Conservation (phyloP, 2,113 vertebrate species). For the Apteryx mantelli region DNA sequence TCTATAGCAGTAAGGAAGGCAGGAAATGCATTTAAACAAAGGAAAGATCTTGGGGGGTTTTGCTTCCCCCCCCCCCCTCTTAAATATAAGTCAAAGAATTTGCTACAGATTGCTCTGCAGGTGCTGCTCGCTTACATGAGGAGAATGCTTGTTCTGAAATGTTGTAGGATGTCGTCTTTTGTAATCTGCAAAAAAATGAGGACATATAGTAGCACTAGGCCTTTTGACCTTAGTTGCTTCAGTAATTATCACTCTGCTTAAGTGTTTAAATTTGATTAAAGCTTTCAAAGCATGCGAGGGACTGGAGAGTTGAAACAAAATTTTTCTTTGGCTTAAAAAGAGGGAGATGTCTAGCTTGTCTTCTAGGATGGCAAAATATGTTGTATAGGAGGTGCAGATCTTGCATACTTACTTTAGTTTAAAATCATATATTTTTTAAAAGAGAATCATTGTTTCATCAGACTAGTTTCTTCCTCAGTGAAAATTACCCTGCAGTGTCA, state of each 20-base stretch:
- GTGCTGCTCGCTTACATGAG: not conserved
- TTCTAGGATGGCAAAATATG: not conserved
- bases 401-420: not conserved
- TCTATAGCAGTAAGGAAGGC: slow-evolving; percentile 80
- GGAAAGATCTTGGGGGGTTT: slow-evolving; percentile 19
- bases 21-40: slow-evolving; percentile 89
- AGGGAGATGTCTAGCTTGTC: not conserved
- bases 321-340: not conserved
- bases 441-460: not conserved
- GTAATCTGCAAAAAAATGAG: not conserved
- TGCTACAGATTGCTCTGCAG: not conserved
- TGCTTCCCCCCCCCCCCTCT: not conserved
- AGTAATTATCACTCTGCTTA: not conserved
- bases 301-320: not conserved
- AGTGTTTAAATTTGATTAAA: not conserved
- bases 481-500: not conserved
- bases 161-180: not conserved
- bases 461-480: not conserved
- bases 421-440: not conserved
- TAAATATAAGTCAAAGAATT: not conserved
- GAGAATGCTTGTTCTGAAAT: not conserved
- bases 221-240: not conserved
- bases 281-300: not conserved
- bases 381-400: not conserved
- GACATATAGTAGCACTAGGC: not conserved